Percentiles rank a stretch among this genome's conserved stretches.
phyloP scores from a whole-genome alignment of 2,113 vertebrate species.

The Chamaea fasciata region DNA sequence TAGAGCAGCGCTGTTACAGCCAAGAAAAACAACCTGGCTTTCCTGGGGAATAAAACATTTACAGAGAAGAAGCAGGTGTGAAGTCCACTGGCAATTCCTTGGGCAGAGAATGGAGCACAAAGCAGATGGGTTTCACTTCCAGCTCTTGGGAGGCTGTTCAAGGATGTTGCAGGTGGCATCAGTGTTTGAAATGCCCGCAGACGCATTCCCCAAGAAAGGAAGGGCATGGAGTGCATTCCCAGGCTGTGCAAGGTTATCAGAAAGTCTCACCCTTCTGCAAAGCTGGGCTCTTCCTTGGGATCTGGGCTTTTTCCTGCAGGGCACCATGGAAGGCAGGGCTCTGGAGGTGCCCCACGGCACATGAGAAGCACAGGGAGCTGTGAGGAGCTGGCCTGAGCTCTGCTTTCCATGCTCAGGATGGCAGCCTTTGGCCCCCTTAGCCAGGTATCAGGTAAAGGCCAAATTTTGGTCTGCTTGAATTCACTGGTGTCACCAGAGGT shows the following conservation, averaged over 20 bases:
- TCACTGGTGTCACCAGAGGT: background rate
- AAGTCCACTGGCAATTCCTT: background rate
- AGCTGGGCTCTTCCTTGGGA: background rate
- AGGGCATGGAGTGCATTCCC: background rate
- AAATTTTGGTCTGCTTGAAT: background rate
- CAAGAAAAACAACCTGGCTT: background rate
- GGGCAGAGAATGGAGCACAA: background rate
- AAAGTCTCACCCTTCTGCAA: background rate
- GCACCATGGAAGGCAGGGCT: fast-evolving
- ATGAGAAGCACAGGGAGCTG: background rate
- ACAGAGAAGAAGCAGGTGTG: background rate
- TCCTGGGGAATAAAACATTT: constrained; percentile 21
- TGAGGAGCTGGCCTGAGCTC: background rate
- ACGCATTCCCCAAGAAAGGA: background rate
- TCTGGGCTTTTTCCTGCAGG: background rate
- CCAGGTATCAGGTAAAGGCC: background rate
- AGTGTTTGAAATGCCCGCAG: background rate
- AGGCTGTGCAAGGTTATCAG: background rate
- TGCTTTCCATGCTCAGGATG: background rate
- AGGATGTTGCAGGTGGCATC: background rate
- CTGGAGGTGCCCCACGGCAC: background rate
- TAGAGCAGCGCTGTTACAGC: background rate
- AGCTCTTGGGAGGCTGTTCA: background rate
- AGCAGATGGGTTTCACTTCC: background rate
- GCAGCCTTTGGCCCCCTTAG: background rate